These are phyloP conservation scores for Ramazzottius varieornatus DNA, from an alignment of 2,888 invertebrate species.

Conservation along the genomic window DNA sequence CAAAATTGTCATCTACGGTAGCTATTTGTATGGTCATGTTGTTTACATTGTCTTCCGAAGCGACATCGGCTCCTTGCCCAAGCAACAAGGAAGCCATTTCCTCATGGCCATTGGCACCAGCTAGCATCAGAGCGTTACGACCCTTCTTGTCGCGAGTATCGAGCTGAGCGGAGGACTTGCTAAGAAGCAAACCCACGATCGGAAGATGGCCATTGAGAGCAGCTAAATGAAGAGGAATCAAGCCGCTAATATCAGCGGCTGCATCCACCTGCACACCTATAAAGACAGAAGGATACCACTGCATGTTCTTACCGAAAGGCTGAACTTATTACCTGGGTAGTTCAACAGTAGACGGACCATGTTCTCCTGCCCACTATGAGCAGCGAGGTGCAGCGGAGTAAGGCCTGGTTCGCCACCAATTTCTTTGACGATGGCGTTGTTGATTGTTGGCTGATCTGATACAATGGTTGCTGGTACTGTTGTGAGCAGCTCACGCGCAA, in stretches of 20 bases:
- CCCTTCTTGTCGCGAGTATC: constrained; percentile 54
- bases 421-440: constrained; percentile 32
- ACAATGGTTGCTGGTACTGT: constrained; percentile 83
- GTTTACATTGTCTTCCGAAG: constrained; percentile 62
- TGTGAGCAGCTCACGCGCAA: constrained; percentile 68
- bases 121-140: constrained; percentile 86
- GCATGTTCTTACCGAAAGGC: too few relatives aligned
- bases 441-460: constrained; percentile 55
- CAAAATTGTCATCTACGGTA: background rate
- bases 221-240: constrained; percentile 85
- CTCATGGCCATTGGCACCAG: constrained; percentile 82
- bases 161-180: constrained; percentile 77
- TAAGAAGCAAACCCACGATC: constrained; percentile 78
- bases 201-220: constrained; percentile 91
- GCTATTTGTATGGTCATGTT: background rate
- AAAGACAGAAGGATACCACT: too few relatives aligned
- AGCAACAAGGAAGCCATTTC: constrained; percentile 93
- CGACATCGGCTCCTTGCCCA: constrained; percentile 94
- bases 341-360: constrained; percentile 80
- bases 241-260: constrained; percentile 35
- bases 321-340: too few relatives aligned
- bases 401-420: constrained; percentile 76
- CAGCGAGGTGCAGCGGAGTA: constrained; percentile 83
- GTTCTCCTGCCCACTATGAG: constrained; percentile 92
- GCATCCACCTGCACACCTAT: constrained; percentile 94